Evolutionary conservation across 2,888 invertebrate genomes (phyloP), one percentile per base, ranked within the genome.

Genomic region (Ligdia adustata): DNA sequence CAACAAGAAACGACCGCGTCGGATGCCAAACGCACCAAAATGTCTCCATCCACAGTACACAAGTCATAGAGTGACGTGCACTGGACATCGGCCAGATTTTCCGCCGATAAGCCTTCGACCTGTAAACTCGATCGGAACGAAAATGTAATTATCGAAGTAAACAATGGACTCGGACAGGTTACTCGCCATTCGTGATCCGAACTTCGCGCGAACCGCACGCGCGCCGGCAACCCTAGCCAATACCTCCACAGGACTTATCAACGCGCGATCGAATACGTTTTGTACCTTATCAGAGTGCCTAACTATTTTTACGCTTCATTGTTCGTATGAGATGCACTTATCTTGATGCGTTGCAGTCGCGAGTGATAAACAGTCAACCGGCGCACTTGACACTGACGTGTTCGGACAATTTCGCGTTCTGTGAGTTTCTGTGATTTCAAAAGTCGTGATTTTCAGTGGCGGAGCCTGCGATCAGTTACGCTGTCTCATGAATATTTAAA

Each of bases 61-160:
- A 2, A 18, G 4, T 20, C 12, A 9, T 4, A 14, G 12, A 22
- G 42, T 43, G 48, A 38, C 38, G 38, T 39, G 27, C 24, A 22
- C 38, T 43, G 33, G 70, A 70, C 72, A 59, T 52, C 57, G 60
- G 64, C 71, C 75, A 85, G 83, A 82, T 86, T 86, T 86, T 84
- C 84, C 84, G 76, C 72, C 69, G 60, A 67, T 48, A 63, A 86
- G 81, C 85, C 86, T 88, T 81, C 82, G 76, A 77, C 78, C 79
- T 72, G 82, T 72, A 79, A 87, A 85, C 79, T 81, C 82, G 81
- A 86, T 85, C 83, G 81, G 75, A 82, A 79, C 72, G 76, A 82
- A 86, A 87, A 82, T 79, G 79, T 85, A 83, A 86, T 88, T 83
- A 83, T 77, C 75, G 82, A 71, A 72, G 88, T 88, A 89, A 90